Conservation (phyloP, 2,113 vertebrate species). For the Dicaeum eximium region DNA sequence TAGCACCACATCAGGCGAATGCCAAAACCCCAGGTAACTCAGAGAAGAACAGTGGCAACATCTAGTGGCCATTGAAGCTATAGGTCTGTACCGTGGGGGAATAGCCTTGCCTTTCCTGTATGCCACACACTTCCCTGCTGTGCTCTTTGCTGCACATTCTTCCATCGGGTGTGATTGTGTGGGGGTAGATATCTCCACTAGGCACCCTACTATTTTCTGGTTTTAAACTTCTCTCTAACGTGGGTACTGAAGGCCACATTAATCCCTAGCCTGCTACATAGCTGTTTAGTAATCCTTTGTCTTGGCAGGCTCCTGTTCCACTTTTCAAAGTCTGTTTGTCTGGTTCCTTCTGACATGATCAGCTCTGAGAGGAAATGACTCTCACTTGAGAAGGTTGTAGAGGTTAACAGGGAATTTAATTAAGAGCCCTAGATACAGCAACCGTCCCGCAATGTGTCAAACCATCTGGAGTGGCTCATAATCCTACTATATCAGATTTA, state of each 20-base stretch:
- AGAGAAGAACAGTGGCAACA: conserved; percentile 31
- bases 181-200: neutral
- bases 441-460: conserved; percentile 9
- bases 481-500: conserved; percentile 51
- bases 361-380: conserved; percentile 14
- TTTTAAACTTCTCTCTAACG: neutral
- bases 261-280: neutral
- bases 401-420: conserved; percentile 55
- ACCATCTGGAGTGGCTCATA: conserved; percentile 42
- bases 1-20: neutral
- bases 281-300: neutral
- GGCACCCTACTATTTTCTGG: neutral
- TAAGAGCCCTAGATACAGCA: neutral
- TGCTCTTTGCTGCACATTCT: neutral
- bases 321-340: neutral
- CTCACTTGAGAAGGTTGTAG: conserved; percentile 39
- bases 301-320: neutral
- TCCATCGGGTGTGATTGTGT: neutral
- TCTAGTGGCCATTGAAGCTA: conserved; percentile 23
- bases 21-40: neutral
- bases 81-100: neutral
- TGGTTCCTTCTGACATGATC: conserved; percentile 1
- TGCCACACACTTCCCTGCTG: neutral
- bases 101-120: neutral
- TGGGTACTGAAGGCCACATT: neutral